Percentiles rank a stretch among this genome's conserved stretches.
phyloP scores from a whole-genome alignment of 2,888 invertebrate species.

The Pseudolycoriella hygida region DNA sequence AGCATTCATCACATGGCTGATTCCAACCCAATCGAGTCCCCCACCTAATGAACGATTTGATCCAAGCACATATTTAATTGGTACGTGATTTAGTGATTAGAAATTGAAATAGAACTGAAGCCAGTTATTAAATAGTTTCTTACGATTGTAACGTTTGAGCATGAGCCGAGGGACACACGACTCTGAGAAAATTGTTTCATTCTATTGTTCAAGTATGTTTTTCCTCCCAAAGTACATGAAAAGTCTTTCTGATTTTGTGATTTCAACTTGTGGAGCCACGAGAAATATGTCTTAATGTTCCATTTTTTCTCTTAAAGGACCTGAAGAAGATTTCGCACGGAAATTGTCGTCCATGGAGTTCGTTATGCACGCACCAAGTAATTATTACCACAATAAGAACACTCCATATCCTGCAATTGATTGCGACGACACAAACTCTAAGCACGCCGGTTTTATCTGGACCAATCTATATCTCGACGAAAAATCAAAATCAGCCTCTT shows the following conservation, averaged over 20 bases:
- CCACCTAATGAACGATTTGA: constrained; percentile 64
- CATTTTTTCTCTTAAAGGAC: constrained; percentile 36
- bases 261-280: too few relatives aligned
- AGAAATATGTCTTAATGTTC: too few relatives aligned
- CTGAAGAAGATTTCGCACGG: constrained; percentile 77
- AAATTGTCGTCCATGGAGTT: constrained; percentile 78
- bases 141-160: too few relatives aligned
- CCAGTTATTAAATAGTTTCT: background rate
- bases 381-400: constrained; percentile 63
- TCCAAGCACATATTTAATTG: constrained; percentile 77
- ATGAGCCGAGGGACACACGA: too few relatives aligned
- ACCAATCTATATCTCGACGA: constrained; percentile 20
- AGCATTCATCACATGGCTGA: constrained; percentile 78
- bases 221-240: background rate
- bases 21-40: constrained; percentile 69
- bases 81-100: constrained; percentile 33
- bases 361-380: constrained; percentile 84
- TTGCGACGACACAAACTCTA: constrained; percentile 29
- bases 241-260: background rate
- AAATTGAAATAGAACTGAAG: too few relatives aligned
- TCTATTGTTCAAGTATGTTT: too few relatives aligned
- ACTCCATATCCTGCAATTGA: constrained; percentile 53
- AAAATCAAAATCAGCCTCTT: too few relatives aligned
- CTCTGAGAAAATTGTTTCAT: too few relatives aligned
- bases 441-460: constrained; percentile 44